Conservation (phyloP, 2,797 vertebrate genomes). For the Ibycter americanus region DNA sequence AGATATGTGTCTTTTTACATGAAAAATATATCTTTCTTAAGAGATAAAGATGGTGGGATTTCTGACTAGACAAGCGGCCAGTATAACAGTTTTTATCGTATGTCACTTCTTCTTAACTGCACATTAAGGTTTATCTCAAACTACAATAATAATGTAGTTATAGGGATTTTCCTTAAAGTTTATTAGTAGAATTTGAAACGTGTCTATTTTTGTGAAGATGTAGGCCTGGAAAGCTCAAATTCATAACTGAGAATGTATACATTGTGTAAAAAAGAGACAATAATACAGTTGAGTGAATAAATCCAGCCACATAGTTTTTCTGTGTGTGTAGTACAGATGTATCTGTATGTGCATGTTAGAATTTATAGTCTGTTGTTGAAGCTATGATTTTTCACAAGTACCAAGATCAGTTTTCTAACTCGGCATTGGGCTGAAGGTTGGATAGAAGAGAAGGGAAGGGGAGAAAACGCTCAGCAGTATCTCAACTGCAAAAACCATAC, state of each 20-base stretch:
- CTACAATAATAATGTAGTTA: background rate
- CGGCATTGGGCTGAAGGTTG: background rate
- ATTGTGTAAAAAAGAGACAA: background rate
- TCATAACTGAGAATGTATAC: background rate
- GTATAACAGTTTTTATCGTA: conserved; percentile 22
- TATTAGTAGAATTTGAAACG: conserved; percentile 18
- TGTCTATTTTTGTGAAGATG: background rate
- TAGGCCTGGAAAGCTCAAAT: background rate
- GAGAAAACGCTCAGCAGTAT: background rate
- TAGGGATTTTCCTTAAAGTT: conserved; percentile 6
- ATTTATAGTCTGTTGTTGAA: background rate
- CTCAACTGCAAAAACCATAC: background rate
- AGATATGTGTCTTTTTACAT: conserved; percentile 31
- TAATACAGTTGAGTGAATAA: background rate
- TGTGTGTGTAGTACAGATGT: background rate
- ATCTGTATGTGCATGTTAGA: background rate
- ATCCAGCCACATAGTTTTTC: background rate
- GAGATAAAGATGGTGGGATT: conserved; percentile 44
- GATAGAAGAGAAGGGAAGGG: background rate
- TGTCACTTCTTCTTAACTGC: background rate
- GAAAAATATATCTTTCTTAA: conserved; percentile 23
- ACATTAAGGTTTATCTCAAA: conserved; percentile 10
- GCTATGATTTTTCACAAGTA: background rate
- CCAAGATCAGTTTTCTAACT: background rate
- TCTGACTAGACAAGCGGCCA: conserved; percentile 22